Evolutionary conservation across 2,888 invertebrate genomes (phyloP), one percentile per base, ranked within the genome.

Genomic region (Pheosia gnoma): DNA sequence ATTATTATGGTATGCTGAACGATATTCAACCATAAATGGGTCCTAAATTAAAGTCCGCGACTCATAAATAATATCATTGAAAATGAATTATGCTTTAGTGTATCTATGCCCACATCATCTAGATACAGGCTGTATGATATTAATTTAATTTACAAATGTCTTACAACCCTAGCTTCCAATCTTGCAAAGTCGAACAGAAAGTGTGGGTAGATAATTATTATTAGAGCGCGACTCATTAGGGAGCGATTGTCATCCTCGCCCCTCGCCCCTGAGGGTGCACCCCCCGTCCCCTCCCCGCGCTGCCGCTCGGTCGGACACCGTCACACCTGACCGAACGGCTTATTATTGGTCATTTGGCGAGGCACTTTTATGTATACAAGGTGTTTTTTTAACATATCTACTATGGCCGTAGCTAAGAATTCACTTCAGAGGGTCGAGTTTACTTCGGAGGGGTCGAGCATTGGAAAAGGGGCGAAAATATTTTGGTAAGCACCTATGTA

Each of bases 121-220:
- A 25, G 25, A 25, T 25, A 25, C 25, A 25, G 25, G 25, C n/a
- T 25, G 25, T n/a, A 25, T 25, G 25, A 25, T 25, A 25, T 25
- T 25, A 1, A 25, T 25, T 25, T 25, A 25, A 25, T 25, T 25
- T 25, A 41, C 8, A 43, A 43, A 3, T 47, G 37, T 36, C 7
- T 60, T 10, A 63, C 89, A 91, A 58, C 91, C 91, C 91, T 92
- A 83, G 1, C 25, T 45, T 45, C 57, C 10, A 70, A 81, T 85
- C 83, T 81, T 81, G 83, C 81, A 75, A 83, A 83, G 82, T 87
- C 83, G 82, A 84, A 82, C 88, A 88, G 88, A 92, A 90, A 93
- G 91, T 92, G 90, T 91, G 4, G 51, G 25, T 89, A 87, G 92
- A 90, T 93, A 93, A 93, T 93, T 88, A 92, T 92, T 88, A 92